Evolutionary conservation across 2,888 invertebrate species (phyloP).

Genomic region (Drosophila neoperkinsi): DNA sequence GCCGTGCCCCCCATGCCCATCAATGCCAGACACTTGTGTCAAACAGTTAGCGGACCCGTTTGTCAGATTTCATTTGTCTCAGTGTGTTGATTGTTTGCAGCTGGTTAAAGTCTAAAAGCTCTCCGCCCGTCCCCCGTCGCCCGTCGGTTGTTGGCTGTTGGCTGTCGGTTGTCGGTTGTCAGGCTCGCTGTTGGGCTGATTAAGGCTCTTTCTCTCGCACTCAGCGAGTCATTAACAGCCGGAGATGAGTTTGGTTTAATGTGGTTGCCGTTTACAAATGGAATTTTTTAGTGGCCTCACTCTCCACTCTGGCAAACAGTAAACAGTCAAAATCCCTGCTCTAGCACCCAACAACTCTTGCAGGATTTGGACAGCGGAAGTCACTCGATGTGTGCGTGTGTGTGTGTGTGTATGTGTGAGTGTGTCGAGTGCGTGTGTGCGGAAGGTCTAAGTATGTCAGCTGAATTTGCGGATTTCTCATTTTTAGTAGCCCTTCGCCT

Average conservation of each 20-base stretch:
- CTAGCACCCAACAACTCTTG: slow-evolving; percentile 32
- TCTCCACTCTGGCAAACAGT: slow-evolving; percentile 13
- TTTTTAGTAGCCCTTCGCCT: slow-evolving; percentile 44
- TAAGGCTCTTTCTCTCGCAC: slow-evolving; percentile 48
- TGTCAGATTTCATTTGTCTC: slow-evolving; percentile 72
- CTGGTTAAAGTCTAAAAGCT: slow-evolving; percentile 51
- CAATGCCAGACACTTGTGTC: slow-evolving; percentile 10
- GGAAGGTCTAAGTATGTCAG: slow-evolving; percentile 44
- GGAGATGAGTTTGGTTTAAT: slow-evolving; percentile 80
- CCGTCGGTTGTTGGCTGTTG: not conserved
- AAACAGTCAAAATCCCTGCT: slow-evolving; percentile 47
- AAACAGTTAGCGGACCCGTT: slow-evolving; percentile 62
- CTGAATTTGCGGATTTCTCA: slow-evolving; percentile 59
- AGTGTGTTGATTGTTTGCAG: slow-evolving; percentile 61
- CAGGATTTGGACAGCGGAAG: slow-evolving; percentile 69
- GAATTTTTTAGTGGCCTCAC: slow-evolving; percentile 73
- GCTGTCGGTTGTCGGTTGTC: slow-evolving; percentile 10
- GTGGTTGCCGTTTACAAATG: slow-evolving; percentile 78
- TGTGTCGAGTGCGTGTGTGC: slow-evolving; percentile 28
- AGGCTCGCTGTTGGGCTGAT: slow-evolving; percentile 28
- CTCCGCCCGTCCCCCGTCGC: not conserved
- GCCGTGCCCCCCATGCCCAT: not conserved
- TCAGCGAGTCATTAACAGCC: slow-evolving; percentile 77
- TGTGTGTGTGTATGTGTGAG: slow-evolving; percentile 3
- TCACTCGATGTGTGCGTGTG: slow-evolving; percentile 33